phyloP scores from a whole-genome alignment of 2,113 vertebrate species.

The Trichomycterus rosablanca region DNA sequence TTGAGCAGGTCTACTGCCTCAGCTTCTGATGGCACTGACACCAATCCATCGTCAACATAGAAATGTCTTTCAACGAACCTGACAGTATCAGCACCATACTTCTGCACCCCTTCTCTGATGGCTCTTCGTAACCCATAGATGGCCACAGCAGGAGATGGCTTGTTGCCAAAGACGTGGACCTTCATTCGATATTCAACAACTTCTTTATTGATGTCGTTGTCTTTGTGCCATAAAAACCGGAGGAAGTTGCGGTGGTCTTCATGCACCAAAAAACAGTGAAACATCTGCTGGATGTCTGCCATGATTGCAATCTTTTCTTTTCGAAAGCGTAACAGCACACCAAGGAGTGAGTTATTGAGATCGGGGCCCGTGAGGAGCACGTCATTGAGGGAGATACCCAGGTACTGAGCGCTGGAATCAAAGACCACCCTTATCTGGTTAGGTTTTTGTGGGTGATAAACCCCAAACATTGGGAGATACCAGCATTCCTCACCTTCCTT shows the following conservation, averaged over 20 bases:
- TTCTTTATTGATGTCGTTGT: not conserved
- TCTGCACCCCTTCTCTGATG: too few relatives aligned
- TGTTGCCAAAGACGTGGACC: not conserved
- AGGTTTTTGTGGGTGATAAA: slow-evolving; percentile 30
- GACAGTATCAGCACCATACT: not conserved
- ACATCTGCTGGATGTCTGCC: slow-evolving; percentile 1
- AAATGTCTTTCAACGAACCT: not conserved
- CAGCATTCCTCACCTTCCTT: slow-evolving; percentile 16
- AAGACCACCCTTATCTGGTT: too few relatives aligned
- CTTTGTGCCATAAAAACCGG: not conserved
- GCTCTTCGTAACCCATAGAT: not conserved
- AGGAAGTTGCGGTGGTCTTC: not conserved
- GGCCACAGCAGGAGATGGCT: not conserved
- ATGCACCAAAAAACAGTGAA: not conserved
- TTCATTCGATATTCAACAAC: not conserved
- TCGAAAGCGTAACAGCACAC: not conserved
- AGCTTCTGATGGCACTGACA: not conserved
- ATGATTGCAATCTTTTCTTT: not conserved
- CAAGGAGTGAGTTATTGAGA: slow-evolving; percentile 1
- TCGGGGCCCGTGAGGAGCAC: not conserved
- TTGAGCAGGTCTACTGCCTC: too few relatives aligned
- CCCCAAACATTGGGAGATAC: slow-evolving; percentile 4
- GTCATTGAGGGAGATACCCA: not conserved
- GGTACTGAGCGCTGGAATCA: too few relatives aligned
- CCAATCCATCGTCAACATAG: not conserved